Percentiles rank a stretch among this genome's conserved stretches.
Evolutionary conservation across 30 jellyfish, hydroid and myxozoan species (phyloP).

Genomic region (Aurelia coerulea): DNA sequence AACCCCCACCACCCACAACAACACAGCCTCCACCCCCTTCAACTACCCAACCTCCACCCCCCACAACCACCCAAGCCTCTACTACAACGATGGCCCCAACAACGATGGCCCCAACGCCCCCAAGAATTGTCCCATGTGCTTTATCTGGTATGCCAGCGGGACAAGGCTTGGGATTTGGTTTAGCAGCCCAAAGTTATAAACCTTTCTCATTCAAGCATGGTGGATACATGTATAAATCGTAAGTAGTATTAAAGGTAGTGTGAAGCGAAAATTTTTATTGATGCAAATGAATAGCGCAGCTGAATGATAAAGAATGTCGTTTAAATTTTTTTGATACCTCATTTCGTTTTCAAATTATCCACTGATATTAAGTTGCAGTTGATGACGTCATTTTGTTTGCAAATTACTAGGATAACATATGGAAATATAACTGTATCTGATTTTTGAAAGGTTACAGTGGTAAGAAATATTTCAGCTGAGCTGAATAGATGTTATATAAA

Average conservation of each 20-base stretch:
- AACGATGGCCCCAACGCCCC: constrained; percentile 51
- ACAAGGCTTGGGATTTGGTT: constrained; percentile 85
- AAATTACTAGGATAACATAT: too few relatives aligned
- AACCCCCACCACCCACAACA: constrained; percentile 58
- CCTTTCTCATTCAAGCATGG: constrained; percentile 58
- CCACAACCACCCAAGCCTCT: constrained; percentile 59
- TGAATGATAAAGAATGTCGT: too few relatives aligned
- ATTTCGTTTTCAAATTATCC: too few relatives aligned
- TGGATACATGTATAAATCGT: constrained; percentile 52
- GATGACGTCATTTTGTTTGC: too few relatives aligned
- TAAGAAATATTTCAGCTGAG: too few relatives aligned
- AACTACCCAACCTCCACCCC: constrained; percentile 25
- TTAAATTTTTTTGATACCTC: too few relatives aligned
- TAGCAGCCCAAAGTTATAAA: constrained; percentile 53
- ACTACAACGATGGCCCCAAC: background rate
- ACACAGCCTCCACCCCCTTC: constrained; percentile 25
- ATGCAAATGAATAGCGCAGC: too few relatives aligned
- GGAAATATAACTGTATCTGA: too few relatives aligned
- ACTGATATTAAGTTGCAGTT: too few relatives aligned
- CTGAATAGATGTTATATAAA: too few relatives aligned
- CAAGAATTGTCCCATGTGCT: constrained; percentile 37
- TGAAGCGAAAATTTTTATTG: too few relatives aligned
- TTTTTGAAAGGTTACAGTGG: too few relatives aligned
- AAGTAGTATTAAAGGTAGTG: background rate
- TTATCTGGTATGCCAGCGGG: constrained; percentile 35